These are phyloP conservation scores for Exaiptasia diaphana DNA, from an alignment of 64 coral and sea anemone genomes.

Conservation along the genomic window DNA sequence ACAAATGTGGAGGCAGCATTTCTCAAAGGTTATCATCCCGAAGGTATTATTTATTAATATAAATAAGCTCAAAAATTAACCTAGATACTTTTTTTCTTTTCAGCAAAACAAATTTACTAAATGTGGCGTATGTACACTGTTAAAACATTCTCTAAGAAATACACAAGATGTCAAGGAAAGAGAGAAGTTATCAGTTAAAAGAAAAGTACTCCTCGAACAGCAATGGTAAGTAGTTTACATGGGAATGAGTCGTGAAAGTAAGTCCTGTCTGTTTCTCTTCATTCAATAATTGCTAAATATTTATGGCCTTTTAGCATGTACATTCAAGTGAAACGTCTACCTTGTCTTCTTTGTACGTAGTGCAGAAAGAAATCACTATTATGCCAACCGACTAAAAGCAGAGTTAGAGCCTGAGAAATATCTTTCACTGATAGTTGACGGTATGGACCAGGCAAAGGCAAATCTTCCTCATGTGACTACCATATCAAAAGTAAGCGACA, in stretches of 20 bases:
- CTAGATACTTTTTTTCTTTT: not conserved
- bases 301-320: not conserved
- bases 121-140: slow-evolving; percentile 20
- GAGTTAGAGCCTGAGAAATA: not conserved
- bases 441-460: not conserved
- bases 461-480: not conserved
- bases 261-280: no score
- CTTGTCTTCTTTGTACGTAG: no score
- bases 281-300: not conserved
- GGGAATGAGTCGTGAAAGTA: no score
- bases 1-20: slow-evolving; percentile 5
- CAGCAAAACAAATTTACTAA: slow-evolving; percentile 53
- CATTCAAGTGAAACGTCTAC: no score
- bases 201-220: not conserved
- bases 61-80: no score
- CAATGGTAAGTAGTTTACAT: not conserved
- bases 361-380: not conserved
- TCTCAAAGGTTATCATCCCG: slow-evolving; percentile 17
- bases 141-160: not conserved
- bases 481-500: not conserved
- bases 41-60: not conserved
- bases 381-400: not conserved
- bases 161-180: not conserved
- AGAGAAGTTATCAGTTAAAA: not conserved
- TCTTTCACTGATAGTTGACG: not conserved